Conservation (phyloP, 2,113 vertebrate genomes). For the Misgurnus anguillicaudatus region DNA sequence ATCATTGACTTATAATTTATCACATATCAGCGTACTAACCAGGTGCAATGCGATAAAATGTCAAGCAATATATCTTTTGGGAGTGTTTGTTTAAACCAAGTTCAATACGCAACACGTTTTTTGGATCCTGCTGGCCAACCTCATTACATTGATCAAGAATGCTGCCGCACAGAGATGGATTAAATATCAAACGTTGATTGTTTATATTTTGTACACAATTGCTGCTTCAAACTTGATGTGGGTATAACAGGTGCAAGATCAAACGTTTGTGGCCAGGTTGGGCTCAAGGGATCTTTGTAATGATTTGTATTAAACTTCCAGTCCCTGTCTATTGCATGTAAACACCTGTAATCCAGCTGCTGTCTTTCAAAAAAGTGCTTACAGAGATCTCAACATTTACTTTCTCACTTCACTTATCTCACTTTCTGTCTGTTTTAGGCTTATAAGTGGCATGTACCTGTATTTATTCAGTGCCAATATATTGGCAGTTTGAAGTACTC, state of each 20-base stretch:
- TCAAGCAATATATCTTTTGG: background rate
- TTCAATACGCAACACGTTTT: too few species aligned
- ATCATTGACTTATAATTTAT: background rate
- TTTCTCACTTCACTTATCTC: background rate
- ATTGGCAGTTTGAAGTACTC: background rate
- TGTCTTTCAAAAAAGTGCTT: background rate
- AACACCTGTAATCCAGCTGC: slow-evolving; percentile 37
- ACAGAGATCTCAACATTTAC: background rate
- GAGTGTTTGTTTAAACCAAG: background rate
- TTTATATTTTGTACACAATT: background rate
- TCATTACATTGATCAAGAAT: too few species aligned
- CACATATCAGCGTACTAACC: background rate
- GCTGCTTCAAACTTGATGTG: background rate
- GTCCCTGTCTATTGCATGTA: slow-evolving; percentile 22
- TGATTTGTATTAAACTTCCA: background rate
- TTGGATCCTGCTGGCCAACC: too few species aligned
- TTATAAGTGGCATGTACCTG: too few species aligned
- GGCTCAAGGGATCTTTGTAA: slow-evolving; percentile 27
- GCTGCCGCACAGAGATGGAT: too few species aligned
- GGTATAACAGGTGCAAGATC: slow-evolving; percentile 16
- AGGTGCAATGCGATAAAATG: background rate
- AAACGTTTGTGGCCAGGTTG: background rate
- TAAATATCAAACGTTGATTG: too few species aligned
- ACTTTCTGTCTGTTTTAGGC: background rate
- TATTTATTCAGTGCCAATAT: too few species aligned